Percentiles rank a stretch among this genome's conserved stretches.
Conservation (phyloP, 2,797 vertebrate species). For the Limosa lapponica region DNA sequence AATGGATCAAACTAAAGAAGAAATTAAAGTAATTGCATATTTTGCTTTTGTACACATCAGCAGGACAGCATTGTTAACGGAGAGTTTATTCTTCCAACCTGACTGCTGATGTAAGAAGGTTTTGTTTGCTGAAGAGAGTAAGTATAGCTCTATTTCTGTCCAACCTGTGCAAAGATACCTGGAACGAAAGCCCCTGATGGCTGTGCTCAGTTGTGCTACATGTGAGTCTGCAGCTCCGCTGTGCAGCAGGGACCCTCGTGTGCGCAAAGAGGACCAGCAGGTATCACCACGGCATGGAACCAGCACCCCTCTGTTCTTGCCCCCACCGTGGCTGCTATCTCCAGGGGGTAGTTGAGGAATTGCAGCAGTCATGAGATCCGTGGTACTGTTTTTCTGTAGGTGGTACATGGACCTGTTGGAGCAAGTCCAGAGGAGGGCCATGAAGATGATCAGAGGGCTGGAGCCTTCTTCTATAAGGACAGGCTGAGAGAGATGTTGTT, state of each 20-base stretch:
- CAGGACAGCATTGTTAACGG: neutral
- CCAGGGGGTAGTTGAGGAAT: fast-evolving
- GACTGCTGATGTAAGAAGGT: neutral
- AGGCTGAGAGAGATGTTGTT: neutral
- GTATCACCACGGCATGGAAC: fast-evolving
- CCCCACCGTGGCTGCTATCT: fast-evolving
- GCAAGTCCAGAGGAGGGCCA: neutral
- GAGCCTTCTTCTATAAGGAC: neutral
- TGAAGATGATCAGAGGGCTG: neutral
- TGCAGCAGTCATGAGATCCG: fast-evolving
- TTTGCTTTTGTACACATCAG: neutral
- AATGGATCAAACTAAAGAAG: neutral
- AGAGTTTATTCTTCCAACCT: neutral
- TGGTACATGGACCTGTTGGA: neutral
- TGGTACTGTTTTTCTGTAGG: neutral
- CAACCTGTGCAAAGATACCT: neutral
- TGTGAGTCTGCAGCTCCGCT: neutral
- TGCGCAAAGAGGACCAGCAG: neutral
- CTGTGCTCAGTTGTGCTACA: fast-evolving
- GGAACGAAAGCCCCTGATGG: fast-evolving
- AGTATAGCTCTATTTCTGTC: neutral
- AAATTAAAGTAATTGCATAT: constrained; percentile 5
- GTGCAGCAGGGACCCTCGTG: neutral
- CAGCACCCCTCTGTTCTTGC: neutral
- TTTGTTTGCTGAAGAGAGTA: neutral